phyloP scores from a whole-genome alignment of 1,140 invertebrate species.

The Oncopodura yosiiana region DNA sequence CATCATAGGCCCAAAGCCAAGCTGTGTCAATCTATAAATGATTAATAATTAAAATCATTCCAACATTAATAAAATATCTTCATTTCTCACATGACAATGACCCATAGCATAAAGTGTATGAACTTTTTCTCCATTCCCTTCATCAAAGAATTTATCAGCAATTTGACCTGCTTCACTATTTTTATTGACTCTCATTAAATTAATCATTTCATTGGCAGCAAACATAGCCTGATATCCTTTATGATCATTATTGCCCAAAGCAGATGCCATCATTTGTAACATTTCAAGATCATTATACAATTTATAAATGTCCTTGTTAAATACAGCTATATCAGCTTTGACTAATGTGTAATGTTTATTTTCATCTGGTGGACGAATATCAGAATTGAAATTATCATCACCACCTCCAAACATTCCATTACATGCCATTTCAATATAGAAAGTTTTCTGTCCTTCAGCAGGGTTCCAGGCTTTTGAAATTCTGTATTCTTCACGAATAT shows the following conservation, averaged over 20 bases:
- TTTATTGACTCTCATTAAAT: constrained; percentile 36
- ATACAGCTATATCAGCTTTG: constrained; percentile 41
- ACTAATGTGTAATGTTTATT: neutral
- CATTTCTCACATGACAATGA: constrained; percentile 38
- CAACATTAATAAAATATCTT: too few relatives aligned
- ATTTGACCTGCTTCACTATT: constrained; percentile 40
- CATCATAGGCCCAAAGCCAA: constrained; percentile 50
- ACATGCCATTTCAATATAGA: constrained; percentile 47
- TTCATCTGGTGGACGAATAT: constrained; percentile 10
- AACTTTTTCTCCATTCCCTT: constrained; percentile 43
- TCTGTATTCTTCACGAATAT: constrained; percentile 33
- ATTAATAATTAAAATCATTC: neutral
- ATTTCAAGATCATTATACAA: constrained; percentile 44
- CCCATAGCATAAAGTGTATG: constrained; percentile 45
- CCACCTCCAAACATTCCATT: constrained; percentile 45
- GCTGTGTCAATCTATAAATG: constrained; percentile 45
- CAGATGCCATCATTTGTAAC: constrained; percentile 37
- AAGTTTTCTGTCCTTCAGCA: constrained; percentile 22
- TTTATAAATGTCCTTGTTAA: constrained; percentile 41
- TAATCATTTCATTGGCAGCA: constrained; percentile 46
- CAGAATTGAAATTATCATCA: constrained; percentile 14
- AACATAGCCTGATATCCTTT: constrained; percentile 45
- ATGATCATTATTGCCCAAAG: constrained; percentile 36
- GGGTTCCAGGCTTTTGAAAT: constrained; percentile 22
- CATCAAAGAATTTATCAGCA: constrained; percentile 41